Evolutionary conservation across 2,113 vertebrate species (phyloP), one percentile per base, ranked within the genome.

Genomic region (Fulmarus glacialis): DNA sequence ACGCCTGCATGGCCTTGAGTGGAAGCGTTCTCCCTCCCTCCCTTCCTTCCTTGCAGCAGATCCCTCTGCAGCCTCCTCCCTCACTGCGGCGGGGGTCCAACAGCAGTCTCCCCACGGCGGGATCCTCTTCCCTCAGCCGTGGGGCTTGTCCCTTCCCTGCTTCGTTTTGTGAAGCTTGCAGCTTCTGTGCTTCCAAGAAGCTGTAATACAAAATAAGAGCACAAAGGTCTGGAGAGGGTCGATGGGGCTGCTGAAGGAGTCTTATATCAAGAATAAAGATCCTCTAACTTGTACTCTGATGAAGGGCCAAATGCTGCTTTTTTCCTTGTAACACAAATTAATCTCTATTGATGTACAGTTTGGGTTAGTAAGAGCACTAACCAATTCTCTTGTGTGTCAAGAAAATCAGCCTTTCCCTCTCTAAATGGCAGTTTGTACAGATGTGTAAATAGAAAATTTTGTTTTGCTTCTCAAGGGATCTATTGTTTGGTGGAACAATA

Each of bases 401-500:
- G 60, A 8, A 53, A 60, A 75, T 48, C 87, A 80, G 47, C 60
- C 67, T 22, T 63, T 56, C 42, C 52, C 53, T 79, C 48, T 58
- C 56, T 29, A 20, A 71, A 59, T 60, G 62, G 36, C 71, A 45
- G 56, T n/a, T 58, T 15, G 66, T 67, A 53, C 87, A 89, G 84
- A 83, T 53, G 87, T 42, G 87, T 58, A 52, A 79, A 82, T 20
- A 95, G 86, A 85, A 77, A 85, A 50, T 15, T 7, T 27, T 53
- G 40, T 52, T 91, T 71, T 89, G 64, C 66, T 82, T 72, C 92
- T 71, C 81, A 9, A 58, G 88, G 84, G 88, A 82, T 29, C 60
- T 59, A 5, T 26, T 87, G 74, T 84, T 48, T 85, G 88, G 58
- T 52, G 74, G 70, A 95, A 91, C 79, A 94, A 48, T 36, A 85